A percentile compares a stretch with the other conserved stretches of the same genome.
These are phyloP conservation scores for Aplochiton taeniatus DNA, from an alignment of 2,797 vertebrate genomes.

Conservation along the genomic window DNA sequence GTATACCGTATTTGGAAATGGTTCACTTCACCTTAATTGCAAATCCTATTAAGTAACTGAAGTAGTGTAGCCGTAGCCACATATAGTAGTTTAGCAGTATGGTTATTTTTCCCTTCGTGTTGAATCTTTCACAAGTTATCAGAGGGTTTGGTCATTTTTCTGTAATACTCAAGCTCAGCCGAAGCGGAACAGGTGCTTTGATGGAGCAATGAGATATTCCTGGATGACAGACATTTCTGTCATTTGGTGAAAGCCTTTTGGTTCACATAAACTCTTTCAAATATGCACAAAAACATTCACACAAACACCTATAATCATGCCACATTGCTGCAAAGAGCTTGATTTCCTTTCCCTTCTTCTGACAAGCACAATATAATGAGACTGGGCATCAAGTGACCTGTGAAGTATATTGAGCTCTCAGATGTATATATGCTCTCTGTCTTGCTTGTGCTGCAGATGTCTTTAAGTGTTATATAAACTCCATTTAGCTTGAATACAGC, in stretches of 20 bases:
- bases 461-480: constrained; percentile 64
- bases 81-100: too few relatives aligned
- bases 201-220: too few relatives aligned
- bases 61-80: too few relatives aligned
- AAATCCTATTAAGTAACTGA: too few relatives aligned
- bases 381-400: constrained; percentile 68
- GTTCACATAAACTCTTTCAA: constrained; percentile 10
- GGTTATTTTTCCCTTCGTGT: too few relatives aligned
- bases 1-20: too few relatives aligned
- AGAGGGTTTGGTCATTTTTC: too few relatives aligned
- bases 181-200: too few relatives aligned
- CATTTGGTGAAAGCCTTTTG: background rate
- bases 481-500: constrained; percentile 62
- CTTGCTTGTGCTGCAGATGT: constrained; percentile 66
- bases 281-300: constrained; percentile 9
- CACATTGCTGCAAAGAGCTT: constrained; percentile 64
- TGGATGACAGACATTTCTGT: too few relatives aligned
- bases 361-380: constrained; percentile 74
- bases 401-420: background rate
- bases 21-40: too few relatives aligned
- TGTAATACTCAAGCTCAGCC: too few relatives aligned
- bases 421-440: background rate
- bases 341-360: constrained; percentile 68
- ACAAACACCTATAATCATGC: constrained; percentile 9
- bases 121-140: too few relatives aligned